Base-by-base conservation (phyloP, 2,888 invertebrate species). In the Arrhopalites spinosus region DNA sequence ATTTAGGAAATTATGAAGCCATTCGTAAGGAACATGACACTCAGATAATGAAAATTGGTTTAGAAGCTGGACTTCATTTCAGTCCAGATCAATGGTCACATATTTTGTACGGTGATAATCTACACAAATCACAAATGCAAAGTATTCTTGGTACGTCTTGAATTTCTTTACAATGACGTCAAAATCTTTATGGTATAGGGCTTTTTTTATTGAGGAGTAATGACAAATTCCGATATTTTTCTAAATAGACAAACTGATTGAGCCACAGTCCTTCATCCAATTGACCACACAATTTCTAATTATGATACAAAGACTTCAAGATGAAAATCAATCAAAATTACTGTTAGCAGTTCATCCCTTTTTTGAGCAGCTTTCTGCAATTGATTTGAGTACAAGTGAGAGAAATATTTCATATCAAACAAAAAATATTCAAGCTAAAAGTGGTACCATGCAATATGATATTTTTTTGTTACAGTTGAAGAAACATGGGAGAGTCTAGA, bases 31-130 rank as follows among this genome's bases (percentile, higher is more conserved):
- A 99, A 84, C 98, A 99, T 85, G 98, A 99, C 86, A 94, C 97
- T 13, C 98, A 99, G 86, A 97, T 99, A 82, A 98, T 99, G 3
- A 96, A 97, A 87, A 98, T 99, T 78, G 98, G 98, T 0, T 94
- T 95, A 0, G 98, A 99, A 86, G 96, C 98, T 0, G 98, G 98
- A 0, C 88, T 99, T 29, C 88, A 98, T 76, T 98, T 99, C 79
- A 96, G 97, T 0, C 98, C 98, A 0, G 98, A 99, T 85, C 98
- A 98, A 85, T 99, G 98, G 98, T 96, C 96, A 1, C 94, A 97
- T 0, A 86, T 99, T 66, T 87, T 99, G 0, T 99, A 98, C 85
- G 98, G 98, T 0, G 98, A 99, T 85, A 92, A 93, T 0, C 90
- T 91, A 3, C 98, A 98, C 85, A 98, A 98, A 85, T 95, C 96